These are phyloP conservation scores for Pipistrellus pipistrellus DNA, from an alignment of 2,797 vertebrate genomes.

Conservation along the genomic window DNA sequence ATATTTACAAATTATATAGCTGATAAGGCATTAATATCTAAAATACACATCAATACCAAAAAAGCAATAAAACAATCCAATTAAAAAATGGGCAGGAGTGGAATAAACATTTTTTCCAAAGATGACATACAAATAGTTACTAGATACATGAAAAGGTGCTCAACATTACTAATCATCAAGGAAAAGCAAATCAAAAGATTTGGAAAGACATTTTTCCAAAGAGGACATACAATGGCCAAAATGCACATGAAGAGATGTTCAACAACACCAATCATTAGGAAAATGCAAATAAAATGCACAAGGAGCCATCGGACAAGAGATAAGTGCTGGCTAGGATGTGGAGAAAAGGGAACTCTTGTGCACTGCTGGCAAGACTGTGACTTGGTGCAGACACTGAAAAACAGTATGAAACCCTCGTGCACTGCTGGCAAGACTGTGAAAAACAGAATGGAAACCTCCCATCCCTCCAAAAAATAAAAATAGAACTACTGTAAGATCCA, in stretches of 20 bases:
- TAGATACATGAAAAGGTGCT: neutral
- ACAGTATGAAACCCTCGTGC: no score
- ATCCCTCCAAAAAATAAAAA: neutral
- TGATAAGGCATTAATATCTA: neutral
- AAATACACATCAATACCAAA: neutral
- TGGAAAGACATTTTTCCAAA: neutral
- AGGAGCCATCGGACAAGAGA: neutral
- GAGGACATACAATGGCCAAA: neutral
- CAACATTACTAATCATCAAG: neutral
- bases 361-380: neutral
- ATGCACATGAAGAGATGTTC: neutral
- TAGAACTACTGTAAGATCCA: neutral
- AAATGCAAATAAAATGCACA: constrained; percentile 28
- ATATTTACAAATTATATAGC: neutral
- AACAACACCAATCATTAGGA: neutral
- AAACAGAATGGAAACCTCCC: neutral
- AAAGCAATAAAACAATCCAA: neutral
- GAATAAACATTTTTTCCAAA: constrained; percentile 30
- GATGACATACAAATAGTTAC: neutral
- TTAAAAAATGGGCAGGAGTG: neutral
- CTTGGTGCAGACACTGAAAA: neutral
- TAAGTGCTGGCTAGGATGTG: neutral
- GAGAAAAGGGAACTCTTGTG: neutral
- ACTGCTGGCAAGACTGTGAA: no score
- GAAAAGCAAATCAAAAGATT: constrained; percentile 1